Conservation (phyloP, 64 coral and sea anemone genomes). For the Actinia tenebrosa region DNA sequence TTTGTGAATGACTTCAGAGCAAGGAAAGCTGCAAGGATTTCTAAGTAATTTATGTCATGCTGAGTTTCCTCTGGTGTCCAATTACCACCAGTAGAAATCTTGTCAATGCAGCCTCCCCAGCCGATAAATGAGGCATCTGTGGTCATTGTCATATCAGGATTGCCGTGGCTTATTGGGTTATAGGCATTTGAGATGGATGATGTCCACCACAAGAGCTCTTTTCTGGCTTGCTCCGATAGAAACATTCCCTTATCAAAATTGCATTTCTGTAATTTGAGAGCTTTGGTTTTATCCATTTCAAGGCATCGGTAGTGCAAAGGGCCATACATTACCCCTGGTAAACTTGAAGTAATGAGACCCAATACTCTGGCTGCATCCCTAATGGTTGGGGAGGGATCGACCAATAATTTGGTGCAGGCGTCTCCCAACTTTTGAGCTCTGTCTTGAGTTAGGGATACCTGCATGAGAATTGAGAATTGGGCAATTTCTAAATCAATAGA, state of each 20-base stretch:
- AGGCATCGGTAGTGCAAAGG: conserved; percentile 14
- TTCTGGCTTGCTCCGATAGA: not conserved
- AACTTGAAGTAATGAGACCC: conserved; percentile 20
- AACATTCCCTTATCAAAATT: conserved; percentile 45
- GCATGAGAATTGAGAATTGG: conserved; percentile 13
- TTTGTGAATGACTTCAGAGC: conserved; percentile 30
- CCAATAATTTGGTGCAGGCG: not conserved
- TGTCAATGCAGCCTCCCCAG: not conserved
- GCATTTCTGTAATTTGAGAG: not conserved
- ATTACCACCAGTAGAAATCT: conserved; percentile 27
- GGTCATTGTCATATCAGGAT: too few relatives aligned
- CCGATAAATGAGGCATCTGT: too few relatives aligned
- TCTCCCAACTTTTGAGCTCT: conserved; percentile 16
- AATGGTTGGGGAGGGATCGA: not conserved
- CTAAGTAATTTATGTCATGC: conserved; percentile 54
- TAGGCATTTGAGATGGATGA: too few relatives aligned
- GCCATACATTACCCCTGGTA: conserved; percentile 28
- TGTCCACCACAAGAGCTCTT: conserved; percentile 35
- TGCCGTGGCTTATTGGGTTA: not conserved
- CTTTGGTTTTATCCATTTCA: conserved; percentile 22
- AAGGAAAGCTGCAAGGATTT: conserved; percentile 46
- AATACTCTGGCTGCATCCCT: not conserved
- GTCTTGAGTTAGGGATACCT: conserved; percentile 1
- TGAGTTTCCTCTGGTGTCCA: conserved; percentile 24
- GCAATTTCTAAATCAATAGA: too few relatives aligned